Evolutionary conservation across 2,888 invertebrate species (phyloP).

Genomic region (Athripsodes cinereus): DNA sequence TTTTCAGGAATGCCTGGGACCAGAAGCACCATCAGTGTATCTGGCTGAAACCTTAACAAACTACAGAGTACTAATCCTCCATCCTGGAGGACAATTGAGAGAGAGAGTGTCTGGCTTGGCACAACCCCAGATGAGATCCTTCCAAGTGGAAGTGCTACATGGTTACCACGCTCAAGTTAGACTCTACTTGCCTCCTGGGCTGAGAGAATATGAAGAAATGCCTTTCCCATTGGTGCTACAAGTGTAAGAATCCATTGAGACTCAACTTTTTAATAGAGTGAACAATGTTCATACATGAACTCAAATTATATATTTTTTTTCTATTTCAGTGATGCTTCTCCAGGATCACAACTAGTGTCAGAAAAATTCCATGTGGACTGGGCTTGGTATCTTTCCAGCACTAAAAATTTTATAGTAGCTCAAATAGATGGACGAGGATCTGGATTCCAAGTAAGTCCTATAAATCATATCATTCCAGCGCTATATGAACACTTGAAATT

Average conservation of each 20-base stretch:
- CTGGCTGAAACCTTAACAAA: slow-evolving; percentile 57
- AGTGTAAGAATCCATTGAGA: slow-evolving; percentile 61
- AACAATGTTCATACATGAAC: too few relatives aligned
- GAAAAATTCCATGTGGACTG: slow-evolving; percentile 74
- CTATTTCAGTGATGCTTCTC: slow-evolving; percentile 62
- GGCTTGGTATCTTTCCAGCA: slow-evolving; percentile 79
- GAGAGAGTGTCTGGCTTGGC: slow-evolving; percentile 61
- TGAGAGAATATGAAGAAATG: slow-evolving; percentile 76
- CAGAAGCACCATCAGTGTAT: slow-evolving; percentile 62
- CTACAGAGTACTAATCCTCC: slow-evolving; percentile 56
- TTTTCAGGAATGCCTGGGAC: slow-evolving; percentile 76
- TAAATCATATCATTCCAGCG: too few relatives aligned
- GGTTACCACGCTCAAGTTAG: slow-evolving; percentile 70
- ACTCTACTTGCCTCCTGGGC: slow-evolving; percentile 73
- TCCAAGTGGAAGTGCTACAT: slow-evolving; percentile 58
- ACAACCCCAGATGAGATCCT: slow-evolving; percentile 67
- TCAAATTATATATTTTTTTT: background rate
- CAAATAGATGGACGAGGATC: slow-evolving; percentile 87
- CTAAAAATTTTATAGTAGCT: slow-evolving; percentile 78
- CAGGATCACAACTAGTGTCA: slow-evolving; percentile 79
- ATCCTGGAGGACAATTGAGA: slow-evolving; percentile 61
- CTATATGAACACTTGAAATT: background rate
- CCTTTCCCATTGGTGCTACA: slow-evolving; percentile 75
- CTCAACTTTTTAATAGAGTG: too few relatives aligned
- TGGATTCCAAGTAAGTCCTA: slow-evolving; percentile 54